Conservation (phyloP, 2,888 invertebrate genomes). For the Rhamphomyia laevipes region DNA sequence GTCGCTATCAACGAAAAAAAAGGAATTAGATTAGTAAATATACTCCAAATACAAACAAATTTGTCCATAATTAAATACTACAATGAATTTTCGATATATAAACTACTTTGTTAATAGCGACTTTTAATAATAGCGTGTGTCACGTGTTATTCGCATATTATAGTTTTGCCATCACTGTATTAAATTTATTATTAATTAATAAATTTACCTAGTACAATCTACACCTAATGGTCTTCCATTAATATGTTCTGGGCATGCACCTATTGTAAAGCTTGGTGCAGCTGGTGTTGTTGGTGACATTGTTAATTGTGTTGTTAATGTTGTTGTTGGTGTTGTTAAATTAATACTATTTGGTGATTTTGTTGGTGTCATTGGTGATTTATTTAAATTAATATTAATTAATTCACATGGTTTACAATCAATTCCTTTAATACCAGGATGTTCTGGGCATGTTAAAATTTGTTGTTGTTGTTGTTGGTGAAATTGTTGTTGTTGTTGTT, state of each 20-base stretch:
- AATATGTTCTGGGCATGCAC: constrained; percentile 88
- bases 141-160: neutral
- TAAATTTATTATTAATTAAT: neutral
- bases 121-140: neutral
- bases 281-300: constrained; percentile 18
- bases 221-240: constrained; percentile 88
- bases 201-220: constrained; percentile 59
- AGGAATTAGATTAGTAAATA: neutral
- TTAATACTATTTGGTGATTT: constrained; percentile 21
- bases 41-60: too few species aligned
- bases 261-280: constrained; percentile 56
- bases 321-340: constrained; percentile 23
- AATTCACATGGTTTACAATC: constrained; percentile 37
- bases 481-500: constrained; percentile 24
- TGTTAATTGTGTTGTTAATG: constrained; percentile 16
- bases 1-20: too few species aligned
- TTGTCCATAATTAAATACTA: too few species aligned
- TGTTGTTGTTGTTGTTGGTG: constrained; percentile 19
- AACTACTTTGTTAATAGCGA: too few species aligned
- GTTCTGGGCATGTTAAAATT: constrained; percentile 26
- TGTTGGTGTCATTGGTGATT: constrained; percentile 22
- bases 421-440: constrained; percentile 29
- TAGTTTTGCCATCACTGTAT: neutral
- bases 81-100: too few species aligned
- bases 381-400: constrained; percentile 23